phyloP scores from a whole-genome alignment of 2,797 vertebrate genomes.

The Luscinia megarhynchos region DNA sequence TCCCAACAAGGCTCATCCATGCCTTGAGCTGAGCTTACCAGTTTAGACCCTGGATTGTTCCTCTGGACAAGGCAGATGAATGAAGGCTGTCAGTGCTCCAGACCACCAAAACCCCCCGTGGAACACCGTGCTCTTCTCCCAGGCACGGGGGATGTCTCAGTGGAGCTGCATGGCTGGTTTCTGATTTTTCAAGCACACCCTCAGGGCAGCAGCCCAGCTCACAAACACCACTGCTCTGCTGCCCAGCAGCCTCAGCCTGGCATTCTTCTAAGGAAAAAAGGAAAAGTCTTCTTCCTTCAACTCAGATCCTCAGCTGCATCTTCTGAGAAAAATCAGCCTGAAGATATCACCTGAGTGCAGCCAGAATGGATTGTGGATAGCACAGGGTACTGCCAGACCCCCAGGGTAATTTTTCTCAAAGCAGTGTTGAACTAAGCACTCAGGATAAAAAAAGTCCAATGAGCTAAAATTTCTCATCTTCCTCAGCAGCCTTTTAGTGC shows the following conservation, averaged over 20 bases:
- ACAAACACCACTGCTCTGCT: neutral
- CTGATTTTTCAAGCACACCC: rapidly evolving
- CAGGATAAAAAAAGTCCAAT: neutral
- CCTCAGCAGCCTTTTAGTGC: neutral
- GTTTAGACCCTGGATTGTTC: neutral
- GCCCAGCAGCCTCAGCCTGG: neutral
- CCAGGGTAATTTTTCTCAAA: neutral
- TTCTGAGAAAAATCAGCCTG: neutral
- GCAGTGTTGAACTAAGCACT: neutral
- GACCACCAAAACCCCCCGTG: neutral
- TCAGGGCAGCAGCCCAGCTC: neutral
- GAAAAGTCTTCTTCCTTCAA: neutral
- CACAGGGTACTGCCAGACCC: neutral
- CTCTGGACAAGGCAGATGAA: neutral
- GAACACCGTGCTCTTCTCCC: neutral
- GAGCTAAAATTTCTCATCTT: neutral
- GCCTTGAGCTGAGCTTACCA: neutral
- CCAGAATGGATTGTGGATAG: neutral
- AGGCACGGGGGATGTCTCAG: rapidly evolving
- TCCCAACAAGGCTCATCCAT: neutral
- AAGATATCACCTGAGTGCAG: neutral
- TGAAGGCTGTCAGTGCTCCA: neutral
- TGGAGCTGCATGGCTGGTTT: rapidly evolving
- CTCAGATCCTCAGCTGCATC: neutral
- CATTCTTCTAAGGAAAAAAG: neutral